Evolutionary conservation across 53 echinoderm and acorn worm species (phyloP), one percentile per base, ranked within the genome.

Genomic region (Paracentrotus lividus): DNA sequence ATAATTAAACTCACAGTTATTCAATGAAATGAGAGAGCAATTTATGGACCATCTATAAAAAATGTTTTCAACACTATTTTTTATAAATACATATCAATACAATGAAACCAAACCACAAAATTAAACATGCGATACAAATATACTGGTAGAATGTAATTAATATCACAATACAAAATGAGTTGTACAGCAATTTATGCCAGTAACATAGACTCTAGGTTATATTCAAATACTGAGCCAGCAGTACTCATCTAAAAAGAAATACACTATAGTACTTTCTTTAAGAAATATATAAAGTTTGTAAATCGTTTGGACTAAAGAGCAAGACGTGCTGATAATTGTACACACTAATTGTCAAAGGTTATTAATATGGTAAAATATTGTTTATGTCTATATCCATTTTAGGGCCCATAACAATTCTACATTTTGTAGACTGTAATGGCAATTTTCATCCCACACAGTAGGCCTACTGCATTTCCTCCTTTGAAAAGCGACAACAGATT

Each of bases 211-310:
- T 20, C 18, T 13, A 72, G 21, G 21, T 72, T 72, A 40, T 40
- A 36, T 18, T 72, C 36, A 2, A 72, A 20, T 72, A 72, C 72
- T 72, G 72, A 72, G 36, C 72, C 72, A 72, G 72, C 72, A 72
- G 72, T 40, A 66, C 51, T 51, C 12, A 6, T 51, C 51, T 8
- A 59, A 54, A 54, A 13, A 54, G 12, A 53, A 0, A 64, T 64
- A 64, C 64, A 64, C 64, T 29, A 27, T 12, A 64, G 64, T 64
- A 64, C 64, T 64, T 64, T 64, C 64, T 31, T 31, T 64, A 10
- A 12, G 64, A 9, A 31, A 64, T 6, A 64, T 0, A 8, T 29
- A 29, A 27, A 64, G 31, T 31, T 13, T 8, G 26, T 64, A 8
- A 64, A 64, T 27, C 31, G 64, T 64, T 29, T 0, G 8, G 57